Base-by-base conservation (phyloP, 2,888 invertebrate genomes). In the Taenaris catops region DNA sequence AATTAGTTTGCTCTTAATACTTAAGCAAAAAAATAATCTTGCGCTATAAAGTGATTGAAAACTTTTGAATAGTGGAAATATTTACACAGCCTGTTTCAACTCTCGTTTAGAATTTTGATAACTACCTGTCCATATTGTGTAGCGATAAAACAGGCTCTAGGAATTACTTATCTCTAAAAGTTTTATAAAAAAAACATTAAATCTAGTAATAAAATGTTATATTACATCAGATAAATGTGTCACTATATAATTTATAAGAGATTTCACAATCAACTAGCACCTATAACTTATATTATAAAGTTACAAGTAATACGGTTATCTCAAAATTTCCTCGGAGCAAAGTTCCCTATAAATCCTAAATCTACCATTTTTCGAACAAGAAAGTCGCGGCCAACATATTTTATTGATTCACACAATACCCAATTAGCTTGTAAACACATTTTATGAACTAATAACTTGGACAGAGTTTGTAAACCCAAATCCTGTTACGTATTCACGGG, bases 191-290 rank as follows among this genome's bases (percentile, higher is more conserved):
- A 14, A 27, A 24, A 8, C 18, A 6, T 23, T 37, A 14, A 8
- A 23, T 7, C 8, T 26, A 26, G 8, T 17, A 16, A 23, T 17
- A n/a, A n/a, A n/a, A n/a, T n/a, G n/a, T n/a, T n/a, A n/a, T n/a
- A n/a, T n/a, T 35, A 35, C 10, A 25, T 25, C 18, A 11, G 10
- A 27, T 25, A 27, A 21, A 27, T 14, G 16, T 21, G 12, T 32
- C 26, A 23, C 17, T 24, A 35, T 49, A 29, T 54, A 58, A 55
- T 53, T 60, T 63, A 63, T 63, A 71, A 64, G 63, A 73, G 53
- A 51, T 63, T 71, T 63, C 58, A 59, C 53, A 63, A 56, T 57
- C 48, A 68, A 55, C 63, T 76, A 79, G 79, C 79, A 80, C 79
- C 79, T 78, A 74, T 54, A n/a, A n/a, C n/a, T n/a, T n/a, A 41